phyloP scores from a whole-genome alignment of 2,797 vertebrate genomes.

The Acanthiza pusilla region DNA sequence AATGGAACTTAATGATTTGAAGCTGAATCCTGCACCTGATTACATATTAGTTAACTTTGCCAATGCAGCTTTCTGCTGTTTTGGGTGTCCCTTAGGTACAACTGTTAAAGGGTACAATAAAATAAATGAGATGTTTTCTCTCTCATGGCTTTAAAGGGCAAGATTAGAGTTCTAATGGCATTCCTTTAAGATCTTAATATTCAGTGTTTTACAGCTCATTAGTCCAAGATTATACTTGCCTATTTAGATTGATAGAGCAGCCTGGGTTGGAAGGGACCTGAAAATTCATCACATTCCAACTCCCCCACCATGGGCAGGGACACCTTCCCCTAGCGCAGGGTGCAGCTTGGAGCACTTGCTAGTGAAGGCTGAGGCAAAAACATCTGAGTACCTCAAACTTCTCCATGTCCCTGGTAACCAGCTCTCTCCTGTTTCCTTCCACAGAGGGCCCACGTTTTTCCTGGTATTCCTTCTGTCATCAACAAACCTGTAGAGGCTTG shows the following conservation, averaged over 20 bases:
- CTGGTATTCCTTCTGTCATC: background rate
- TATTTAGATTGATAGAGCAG: background rate
- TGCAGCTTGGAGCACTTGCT: background rate
- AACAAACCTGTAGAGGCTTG: background rate
- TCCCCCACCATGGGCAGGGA: background rate
- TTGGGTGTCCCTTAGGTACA: background rate
- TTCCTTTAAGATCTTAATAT: background rate
- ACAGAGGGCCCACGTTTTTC: background rate
- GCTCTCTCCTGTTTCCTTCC: background rate
- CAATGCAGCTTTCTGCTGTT: background rate
- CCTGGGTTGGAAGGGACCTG: background rate
- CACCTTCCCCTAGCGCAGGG: background rate
- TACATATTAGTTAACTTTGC: background rate
- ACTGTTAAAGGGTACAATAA: slow-evolving; percentile 1
- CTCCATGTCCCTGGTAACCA: background rate
- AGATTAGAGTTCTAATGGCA: background rate
- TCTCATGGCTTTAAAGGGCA: background rate
- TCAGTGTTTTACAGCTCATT: background rate
- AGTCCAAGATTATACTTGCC: background rate
- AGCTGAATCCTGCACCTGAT: background rate
- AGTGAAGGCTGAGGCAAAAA: background rate
- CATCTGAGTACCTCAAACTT: background rate
- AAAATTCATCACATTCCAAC: background rate
- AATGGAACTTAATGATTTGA: background rate
- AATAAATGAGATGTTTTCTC: background rate